Evolutionary conservation across 2,888 invertebrate genomes (phyloP).

Genomic region (Lasius fuliginosus): DNA sequence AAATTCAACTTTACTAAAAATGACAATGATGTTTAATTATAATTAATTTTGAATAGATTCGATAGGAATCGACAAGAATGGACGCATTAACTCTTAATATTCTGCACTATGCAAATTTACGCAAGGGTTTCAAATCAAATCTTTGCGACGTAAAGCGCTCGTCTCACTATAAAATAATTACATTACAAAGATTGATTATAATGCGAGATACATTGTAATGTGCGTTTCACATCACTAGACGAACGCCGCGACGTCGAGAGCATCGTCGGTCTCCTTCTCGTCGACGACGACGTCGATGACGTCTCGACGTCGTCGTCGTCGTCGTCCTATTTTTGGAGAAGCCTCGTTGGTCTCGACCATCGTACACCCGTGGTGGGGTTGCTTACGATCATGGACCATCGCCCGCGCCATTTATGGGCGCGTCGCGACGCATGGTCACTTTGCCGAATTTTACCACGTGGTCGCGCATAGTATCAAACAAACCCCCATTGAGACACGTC

Average conservation of each 20-base stretch:
- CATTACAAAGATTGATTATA: neutral
- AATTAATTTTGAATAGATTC: neutral
- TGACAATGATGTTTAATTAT: neutral
- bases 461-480: conserved; percentile 13
- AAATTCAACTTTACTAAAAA: conserved; percentile 9
- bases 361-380: conserved; percentile 77
- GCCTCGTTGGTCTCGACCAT: conserved; percentile 79
- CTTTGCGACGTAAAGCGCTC: neutral
- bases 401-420: conserved; percentile 86
- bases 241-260: conserved; percentile 54
- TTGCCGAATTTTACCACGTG: conserved; percentile 66
- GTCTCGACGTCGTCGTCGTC: conserved; percentile 60
- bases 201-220: neutral
- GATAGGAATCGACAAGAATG: neutral
- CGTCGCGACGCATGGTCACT: conserved; percentile 79
- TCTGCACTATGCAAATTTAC: neutral
- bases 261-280: conserved; percentile 67
- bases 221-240: conserved; percentile 16
- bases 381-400: conserved; percentile 81
- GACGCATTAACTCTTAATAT: neutral
- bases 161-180: neutral
- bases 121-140: neutral
- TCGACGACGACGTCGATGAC: conserved; percentile 73
- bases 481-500: neutral
- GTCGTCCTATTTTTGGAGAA: conserved; percentile 85